These are phyloP conservation scores for Meghimatium bilineatum DNA, from an alignment of 2,888 invertebrate genomes.

Conservation along the genomic window DNA sequence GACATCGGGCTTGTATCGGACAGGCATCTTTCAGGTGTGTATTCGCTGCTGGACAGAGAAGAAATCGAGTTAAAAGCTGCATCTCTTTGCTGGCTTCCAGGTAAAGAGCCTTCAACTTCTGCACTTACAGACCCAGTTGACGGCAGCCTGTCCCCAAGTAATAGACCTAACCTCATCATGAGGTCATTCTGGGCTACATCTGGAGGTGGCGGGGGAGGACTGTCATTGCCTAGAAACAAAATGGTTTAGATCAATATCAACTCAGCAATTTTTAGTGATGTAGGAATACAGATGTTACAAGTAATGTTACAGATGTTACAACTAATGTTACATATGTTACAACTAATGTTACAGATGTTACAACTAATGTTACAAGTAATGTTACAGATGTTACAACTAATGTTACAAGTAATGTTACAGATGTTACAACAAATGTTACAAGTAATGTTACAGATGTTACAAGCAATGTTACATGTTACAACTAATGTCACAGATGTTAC, in stretches of 20 bases:
- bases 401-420: too few relatives aligned
- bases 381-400: too few relatives aligned
- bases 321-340: too few relatives aligned
- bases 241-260: not conserved
- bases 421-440: too few relatives aligned
- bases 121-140: conserved; percentile 32
- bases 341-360: too few relatives aligned
- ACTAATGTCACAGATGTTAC: too few relatives aligned
- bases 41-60: conserved; percentile 80
- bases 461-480: too few relatives aligned
- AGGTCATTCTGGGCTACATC: conserved; percentile 85
- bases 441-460: too few relatives aligned
- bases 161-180: conserved; percentile 88
- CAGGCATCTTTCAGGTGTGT: conserved; percentile 83
- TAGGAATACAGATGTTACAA: not conserved
- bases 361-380: too few relatives aligned
- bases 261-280: not conserved
- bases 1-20: conserved; percentile 93
- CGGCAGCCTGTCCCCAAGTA: conserved; percentile 84
- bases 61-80: conserved; percentile 78
- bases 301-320: too few relatives aligned
- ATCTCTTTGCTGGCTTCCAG: conserved; percentile 46
- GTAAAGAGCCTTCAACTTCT: conserved; percentile 38
- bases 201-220: conserved; percentile 75
- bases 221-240: conserved; percentile 50